Evolutionary conservation across 2,888 invertebrate genomes (phyloP).

Genomic region (Melipona beecheii): DNA sequence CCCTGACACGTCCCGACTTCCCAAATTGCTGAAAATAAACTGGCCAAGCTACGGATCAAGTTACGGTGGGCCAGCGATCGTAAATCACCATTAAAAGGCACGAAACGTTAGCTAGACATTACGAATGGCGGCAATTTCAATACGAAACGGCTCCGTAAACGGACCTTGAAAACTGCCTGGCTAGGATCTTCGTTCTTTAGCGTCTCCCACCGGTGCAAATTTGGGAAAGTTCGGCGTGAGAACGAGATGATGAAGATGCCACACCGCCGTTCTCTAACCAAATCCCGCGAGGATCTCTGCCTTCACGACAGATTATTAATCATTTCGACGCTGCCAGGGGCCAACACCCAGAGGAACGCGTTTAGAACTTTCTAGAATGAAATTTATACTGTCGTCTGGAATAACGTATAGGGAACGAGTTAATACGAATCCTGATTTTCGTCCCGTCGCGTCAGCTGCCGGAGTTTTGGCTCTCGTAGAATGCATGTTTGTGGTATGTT

Average conservation of each 20-base stretch:
- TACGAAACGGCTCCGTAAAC: constrained; percentile 67
- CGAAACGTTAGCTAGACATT: constrained; percentile 54
- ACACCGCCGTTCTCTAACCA: constrained; percentile 59
- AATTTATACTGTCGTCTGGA: constrained; percentile 59
- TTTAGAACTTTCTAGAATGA: constrained; percentile 59
- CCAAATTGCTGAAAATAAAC: constrained; percentile 19
- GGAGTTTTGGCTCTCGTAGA: constrained; percentile 10
- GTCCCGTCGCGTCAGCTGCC: constrained; percentile 15
- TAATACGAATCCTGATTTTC: constrained; percentile 57
- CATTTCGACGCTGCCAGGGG: constrained; percentile 58
- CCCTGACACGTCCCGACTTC: neutral
- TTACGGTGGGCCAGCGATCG: constrained; percentile 35
- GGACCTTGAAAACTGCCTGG: constrained; percentile 49
- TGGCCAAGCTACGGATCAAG: constrained; percentile 19
- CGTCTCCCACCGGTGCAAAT: constrained; percentile 43
- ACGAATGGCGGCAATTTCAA: constrained; percentile 74
- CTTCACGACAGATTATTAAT: constrained; percentile 69
- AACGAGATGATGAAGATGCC: constrained; percentile 68
- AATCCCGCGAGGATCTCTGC: constrained; percentile 60
- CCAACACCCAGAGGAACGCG: constrained; percentile 47
- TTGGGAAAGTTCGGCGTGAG: constrained; percentile 34
- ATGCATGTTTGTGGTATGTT: no score
- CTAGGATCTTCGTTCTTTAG: constrained; percentile 7
- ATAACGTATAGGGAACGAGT: constrained; percentile 58
- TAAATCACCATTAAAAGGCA: constrained; percentile 75